Evolutionary conservation across 2,888 invertebrate genomes (phyloP).

Genomic region (Acanthosoma haemorrhoidale): DNA sequence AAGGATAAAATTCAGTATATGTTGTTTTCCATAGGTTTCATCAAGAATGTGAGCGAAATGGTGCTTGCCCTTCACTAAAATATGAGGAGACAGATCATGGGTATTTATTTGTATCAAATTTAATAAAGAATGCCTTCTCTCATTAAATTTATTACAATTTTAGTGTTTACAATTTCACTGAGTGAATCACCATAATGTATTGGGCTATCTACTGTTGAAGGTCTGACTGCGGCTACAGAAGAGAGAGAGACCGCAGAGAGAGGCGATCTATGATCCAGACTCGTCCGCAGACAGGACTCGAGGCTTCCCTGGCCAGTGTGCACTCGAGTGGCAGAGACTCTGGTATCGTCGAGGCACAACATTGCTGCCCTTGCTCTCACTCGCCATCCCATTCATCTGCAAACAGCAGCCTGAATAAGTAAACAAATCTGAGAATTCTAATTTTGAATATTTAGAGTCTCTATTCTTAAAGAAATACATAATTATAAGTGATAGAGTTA

Average conservation of each 20-base stretch:
- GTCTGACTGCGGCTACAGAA: slow-evolving; percentile 23
- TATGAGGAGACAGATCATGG: slow-evolving; percentile 10
- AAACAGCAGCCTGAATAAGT: slow-evolving; percentile 71
- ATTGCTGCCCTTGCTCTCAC: slow-evolving; percentile 54
- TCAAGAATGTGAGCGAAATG: slow-evolving; percentile 2
- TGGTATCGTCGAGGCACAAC: slow-evolving; percentile 55
- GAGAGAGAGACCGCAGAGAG: slow-evolving; percentile 11
- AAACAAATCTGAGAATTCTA: too few relatives aligned
- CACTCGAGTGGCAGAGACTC: slow-evolving; percentile 80
- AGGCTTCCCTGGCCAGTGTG: slow-evolving; percentile 71
- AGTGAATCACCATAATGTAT: too few relatives aligned
- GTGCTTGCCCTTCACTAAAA: not conserved
- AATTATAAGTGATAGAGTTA: too few relatives aligned
- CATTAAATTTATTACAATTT: too few relatives aligned
- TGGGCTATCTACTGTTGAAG: slow-evolving; percentile 14
- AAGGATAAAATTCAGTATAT: not conserved
- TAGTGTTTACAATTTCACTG: not conserved
- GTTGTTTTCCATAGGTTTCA: not conserved
- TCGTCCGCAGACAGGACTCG: slow-evolving; percentile 46
- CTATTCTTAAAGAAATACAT: too few relatives aligned
- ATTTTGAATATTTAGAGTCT: too few relatives aligned
- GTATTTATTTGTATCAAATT: not conserved
- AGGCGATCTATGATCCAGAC: slow-evolving; percentile 8
- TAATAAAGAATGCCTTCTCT: not conserved
- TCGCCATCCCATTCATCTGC: slow-evolving; percentile 62